phyloP scores from a whole-genome alignment of 2,113 vertebrate genomes.

The Amblyornis subalaris region DNA sequence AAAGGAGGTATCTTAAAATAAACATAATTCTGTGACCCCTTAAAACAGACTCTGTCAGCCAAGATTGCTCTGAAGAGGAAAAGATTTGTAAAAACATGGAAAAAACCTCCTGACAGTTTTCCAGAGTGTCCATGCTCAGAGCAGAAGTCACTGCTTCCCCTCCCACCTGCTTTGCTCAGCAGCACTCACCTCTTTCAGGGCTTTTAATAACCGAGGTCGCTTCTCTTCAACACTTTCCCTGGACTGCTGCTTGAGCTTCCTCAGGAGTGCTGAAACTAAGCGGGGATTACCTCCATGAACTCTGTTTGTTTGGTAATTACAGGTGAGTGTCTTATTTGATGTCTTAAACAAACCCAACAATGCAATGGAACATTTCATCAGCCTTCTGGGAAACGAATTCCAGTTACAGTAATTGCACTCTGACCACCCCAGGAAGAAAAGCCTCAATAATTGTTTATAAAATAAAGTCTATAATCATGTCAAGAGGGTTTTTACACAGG shows the following conservation, averaged over 20 bases:
- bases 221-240: slow-evolving; percentile 98
- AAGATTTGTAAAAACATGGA: not conserved
- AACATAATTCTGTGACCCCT: not conserved
- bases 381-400: not conserved
- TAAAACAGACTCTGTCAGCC: not conserved
- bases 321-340: not conserved
- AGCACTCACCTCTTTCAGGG: slow-evolving; percentile 89
- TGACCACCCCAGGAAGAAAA: not conserved
- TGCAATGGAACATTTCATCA: not conserved
- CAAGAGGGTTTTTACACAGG: not conserved
- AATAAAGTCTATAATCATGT: rapidly evolving
- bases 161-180: rapidly evolving
- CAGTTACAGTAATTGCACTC: not conserved
- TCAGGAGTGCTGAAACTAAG: slow-evolving; percentile 93
- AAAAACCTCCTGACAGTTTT: not conserved
- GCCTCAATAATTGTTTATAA: not conserved
- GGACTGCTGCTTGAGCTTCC: slow-evolving; percentile 98
- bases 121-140: not conserved
- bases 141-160: not conserved
- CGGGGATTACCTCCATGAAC: not conserved
- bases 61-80: not conserved
- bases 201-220: slow-evolving; percentile 93
- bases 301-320: not conserved
- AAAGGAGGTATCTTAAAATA: not conserved
- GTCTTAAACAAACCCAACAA: not conserved